Conservation (phyloP, 2,888 invertebrate genomes). For the Vesta saturnalis region DNA sequence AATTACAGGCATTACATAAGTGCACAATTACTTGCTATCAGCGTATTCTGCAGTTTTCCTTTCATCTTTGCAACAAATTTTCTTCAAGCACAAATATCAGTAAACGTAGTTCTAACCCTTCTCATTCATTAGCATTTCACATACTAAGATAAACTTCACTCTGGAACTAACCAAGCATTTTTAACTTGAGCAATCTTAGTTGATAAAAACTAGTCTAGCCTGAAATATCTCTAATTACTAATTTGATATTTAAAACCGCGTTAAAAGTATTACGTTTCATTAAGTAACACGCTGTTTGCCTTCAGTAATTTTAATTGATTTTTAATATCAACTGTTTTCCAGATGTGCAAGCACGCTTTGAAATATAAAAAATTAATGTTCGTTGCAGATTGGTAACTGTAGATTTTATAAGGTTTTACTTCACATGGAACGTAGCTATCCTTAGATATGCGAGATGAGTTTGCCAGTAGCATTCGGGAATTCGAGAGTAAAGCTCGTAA, state of each 20-base stretch:
- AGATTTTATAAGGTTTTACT: neutral
- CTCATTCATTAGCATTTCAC: too few relatives aligned
- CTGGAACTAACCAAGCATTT: conserved; percentile 23
- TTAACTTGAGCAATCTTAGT: conserved; percentile 1
- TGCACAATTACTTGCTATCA: neutral
- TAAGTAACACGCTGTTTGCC: conserved; percentile 14
- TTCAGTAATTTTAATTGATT: neutral
- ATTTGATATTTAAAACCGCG: conserved; percentile 19
- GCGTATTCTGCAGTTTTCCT: neutral
- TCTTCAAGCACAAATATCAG: neutral
- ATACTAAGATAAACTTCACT: conserved; percentile 25
- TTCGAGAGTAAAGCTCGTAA: conserved; percentile 32
- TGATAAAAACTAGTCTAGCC: conserved; percentile 19
- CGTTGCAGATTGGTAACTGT: neutral
- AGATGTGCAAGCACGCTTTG: neutral
- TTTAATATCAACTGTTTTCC: neutral
- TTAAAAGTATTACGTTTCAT: conserved; percentile 15
- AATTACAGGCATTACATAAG: neutral
- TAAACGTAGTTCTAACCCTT: too few relatives aligned
- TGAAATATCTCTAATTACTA: conserved; percentile 25
- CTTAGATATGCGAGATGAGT: neutral
- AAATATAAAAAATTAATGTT: neutral
- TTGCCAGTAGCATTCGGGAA: conserved; percentile 38
- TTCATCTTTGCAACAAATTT: neutral
- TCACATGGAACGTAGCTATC: conserved; percentile 4